Conservation (phyloP, 2,113 vertebrate genomes). For the Phrynosoma blainvillii region DNA sequence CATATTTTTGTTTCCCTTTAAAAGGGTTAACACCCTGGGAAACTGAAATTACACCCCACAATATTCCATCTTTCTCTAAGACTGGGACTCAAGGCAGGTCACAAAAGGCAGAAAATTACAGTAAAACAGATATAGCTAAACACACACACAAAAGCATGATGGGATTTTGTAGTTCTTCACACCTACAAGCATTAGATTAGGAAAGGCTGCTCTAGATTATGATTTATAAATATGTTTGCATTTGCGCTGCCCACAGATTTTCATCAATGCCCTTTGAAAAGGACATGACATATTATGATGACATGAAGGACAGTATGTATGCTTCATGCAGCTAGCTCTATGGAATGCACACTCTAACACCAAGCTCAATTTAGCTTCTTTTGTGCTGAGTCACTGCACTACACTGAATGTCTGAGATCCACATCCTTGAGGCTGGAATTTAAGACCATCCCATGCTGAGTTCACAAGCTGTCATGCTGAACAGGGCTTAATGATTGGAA, state of each 20-base stretch:
- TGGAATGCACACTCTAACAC: neutral
- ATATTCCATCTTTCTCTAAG: too few species aligned
- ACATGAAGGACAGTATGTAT: neutral
- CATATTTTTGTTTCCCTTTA: too few species aligned
- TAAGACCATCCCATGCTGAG: neutral
- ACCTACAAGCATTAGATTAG: neutral
- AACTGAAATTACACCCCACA: too few species aligned
- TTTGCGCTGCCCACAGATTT: neutral
- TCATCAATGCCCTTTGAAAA: conserved; percentile 2
- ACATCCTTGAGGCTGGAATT: conserved; percentile 6
- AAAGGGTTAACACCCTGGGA: too few species aligned
- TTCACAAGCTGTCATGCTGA: conserved; percentile 12
- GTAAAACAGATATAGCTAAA: too few species aligned
- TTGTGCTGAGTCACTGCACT: neutral
- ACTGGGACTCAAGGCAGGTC: too few species aligned
- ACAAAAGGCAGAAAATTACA: too few species aligned
- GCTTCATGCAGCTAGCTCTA: neutral
- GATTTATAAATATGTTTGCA: neutral
- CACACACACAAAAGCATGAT: neutral
- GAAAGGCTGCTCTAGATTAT: neutral
- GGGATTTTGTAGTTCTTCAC: neutral
- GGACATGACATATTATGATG: neutral
- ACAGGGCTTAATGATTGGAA: conserved; percentile 18
- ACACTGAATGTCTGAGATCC: neutral
- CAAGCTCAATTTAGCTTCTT: conserved; percentile 1